A percentile compares a stretch with the other conserved stretches of the same genome.
These are phyloP conservation scores for Typhlichthys eigenmanni DNA, from an alignment of 2,797 vertebrate genomes.

Conservation along the genomic window DNA sequence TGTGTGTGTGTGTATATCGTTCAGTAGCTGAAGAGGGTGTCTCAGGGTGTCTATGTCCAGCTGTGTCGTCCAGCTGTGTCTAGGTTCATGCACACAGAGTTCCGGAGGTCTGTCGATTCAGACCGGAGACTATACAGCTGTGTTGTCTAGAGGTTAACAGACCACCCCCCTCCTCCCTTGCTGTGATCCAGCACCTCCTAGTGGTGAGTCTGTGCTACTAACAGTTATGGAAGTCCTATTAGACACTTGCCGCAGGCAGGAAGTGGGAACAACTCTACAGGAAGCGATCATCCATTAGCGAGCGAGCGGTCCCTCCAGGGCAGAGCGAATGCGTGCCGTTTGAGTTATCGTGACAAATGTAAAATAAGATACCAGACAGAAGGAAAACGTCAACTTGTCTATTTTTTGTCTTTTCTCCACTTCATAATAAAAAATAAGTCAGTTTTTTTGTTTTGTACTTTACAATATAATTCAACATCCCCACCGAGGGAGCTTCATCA, in stretches of 20 bases:
- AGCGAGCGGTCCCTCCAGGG: slow-evolving; percentile 55
- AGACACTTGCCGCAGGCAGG: slow-evolving; percentile 57
- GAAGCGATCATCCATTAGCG: slow-evolving; percentile 52
- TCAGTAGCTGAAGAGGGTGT: slow-evolving; percentile 62
- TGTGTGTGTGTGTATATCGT: slow-evolving; percentile 31
- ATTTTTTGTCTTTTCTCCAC: slow-evolving; percentile 83
- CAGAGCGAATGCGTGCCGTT: slow-evolving; percentile 51
- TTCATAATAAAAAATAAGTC: slow-evolving; percentile 99
- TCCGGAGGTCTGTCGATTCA: slow-evolving; percentile 34
- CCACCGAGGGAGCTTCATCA: slow-evolving; percentile 92
- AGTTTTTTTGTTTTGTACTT: slow-evolving; percentile 90
- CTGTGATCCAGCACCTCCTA: slow-evolving; percentile 57
- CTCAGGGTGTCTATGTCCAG: slow-evolving; percentile 34
- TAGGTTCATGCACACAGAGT: slow-evolving; percentile 61
- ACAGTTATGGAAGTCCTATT: slow-evolving; percentile 64
- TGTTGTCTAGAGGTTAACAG: slow-evolving; percentile 42
- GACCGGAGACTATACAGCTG: slow-evolving; percentile 45
- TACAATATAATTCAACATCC: slow-evolving; percentile 99
- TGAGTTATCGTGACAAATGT: slow-evolving; percentile 63
- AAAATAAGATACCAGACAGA: slow-evolving; percentile 57
- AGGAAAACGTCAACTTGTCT: slow-evolving; percentile 78
- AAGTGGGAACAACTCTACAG: slow-evolving; percentile 60
- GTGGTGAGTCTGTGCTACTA: slow-evolving; percentile 70
- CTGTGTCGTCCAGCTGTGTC: slow-evolving; percentile 57
- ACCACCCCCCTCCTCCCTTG: slow-evolving; percentile 36